Percentiles rank a stretch among this genome's conserved stretches.
Evolutionary conservation across 2,888 invertebrate genomes (phyloP).

Genomic region (Drosophila imparisetae): DNA sequence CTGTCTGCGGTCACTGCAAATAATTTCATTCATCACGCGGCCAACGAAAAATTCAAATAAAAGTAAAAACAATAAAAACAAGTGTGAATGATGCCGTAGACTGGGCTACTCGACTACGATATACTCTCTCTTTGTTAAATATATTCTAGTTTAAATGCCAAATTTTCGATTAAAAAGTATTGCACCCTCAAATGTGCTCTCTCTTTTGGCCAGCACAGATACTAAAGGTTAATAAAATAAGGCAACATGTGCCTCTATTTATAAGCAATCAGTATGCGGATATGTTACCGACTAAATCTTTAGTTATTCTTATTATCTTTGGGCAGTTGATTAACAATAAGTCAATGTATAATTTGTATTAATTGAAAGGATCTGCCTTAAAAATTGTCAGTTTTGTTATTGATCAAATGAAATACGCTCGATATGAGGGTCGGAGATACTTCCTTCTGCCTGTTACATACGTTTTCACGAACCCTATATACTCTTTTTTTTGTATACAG

Average conservation of each 20-base stretch:
- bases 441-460: neutral
- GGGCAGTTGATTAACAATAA: neutral
- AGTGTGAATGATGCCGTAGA: neutral
- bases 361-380: neutral
- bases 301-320: neutral
- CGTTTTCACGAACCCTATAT: neutral
- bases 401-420: neutral
- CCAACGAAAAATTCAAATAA: neutral
- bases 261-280: neutral
- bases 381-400: neutral
- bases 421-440: too few species aligned
- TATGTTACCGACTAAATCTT: neutral
- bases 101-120: neutral
- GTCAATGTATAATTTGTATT: neutral
- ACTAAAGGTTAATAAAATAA: neutral
- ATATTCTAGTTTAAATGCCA: too few species aligned
- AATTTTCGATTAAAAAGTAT: neutral
- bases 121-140: neutral
- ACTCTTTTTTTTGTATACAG: neutral
- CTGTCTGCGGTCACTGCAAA: constrained; percentile 56
- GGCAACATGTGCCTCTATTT: neutral
- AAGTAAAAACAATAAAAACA: neutral
- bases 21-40: constrained; percentile 67
- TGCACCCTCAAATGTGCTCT: neutral
- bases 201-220: neutral